These are phyloP conservation scores for Pomatorhinus ruficollis DNA, from an alignment of 2,113 vertebrate genomes.

Conservation along the genomic window DNA sequence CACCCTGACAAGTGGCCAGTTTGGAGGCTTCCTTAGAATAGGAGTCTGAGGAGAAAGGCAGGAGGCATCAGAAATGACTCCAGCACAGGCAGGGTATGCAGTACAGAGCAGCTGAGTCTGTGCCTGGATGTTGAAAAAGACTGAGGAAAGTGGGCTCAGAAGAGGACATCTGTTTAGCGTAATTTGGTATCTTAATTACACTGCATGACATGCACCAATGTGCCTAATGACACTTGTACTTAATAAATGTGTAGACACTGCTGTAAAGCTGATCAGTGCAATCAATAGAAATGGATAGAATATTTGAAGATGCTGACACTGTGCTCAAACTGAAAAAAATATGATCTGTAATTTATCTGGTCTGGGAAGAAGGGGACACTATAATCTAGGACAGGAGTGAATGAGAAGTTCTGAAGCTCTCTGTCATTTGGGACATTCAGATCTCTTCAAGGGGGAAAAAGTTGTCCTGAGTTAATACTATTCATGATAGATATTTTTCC, in stretches of 20 bases:
- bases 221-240: background rate
- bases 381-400: background rate
- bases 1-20: constrained; percentile 68
- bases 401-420: background rate
- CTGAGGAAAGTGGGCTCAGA: background rate
- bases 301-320: background rate
- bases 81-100: background rate
- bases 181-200: background rate
- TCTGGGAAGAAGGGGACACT: background rate
- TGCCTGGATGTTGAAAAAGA: background rate
- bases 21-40: constrained; percentile 36
- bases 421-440: background rate
- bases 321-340: background rate
- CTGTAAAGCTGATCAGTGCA: background rate
- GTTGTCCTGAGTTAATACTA: background rate
- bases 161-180: background rate
- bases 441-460: background rate
- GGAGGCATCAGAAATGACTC: background rate
- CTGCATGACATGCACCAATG: background rate
- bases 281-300: background rate
- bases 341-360: background rate
- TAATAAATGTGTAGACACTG: background rate
- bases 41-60: background rate
- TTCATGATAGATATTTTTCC: background rate
- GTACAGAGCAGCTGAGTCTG: background rate